phyloP scores from a whole-genome alignment of 2,888 invertebrate genomes.

The Cinara cedri region DNA sequence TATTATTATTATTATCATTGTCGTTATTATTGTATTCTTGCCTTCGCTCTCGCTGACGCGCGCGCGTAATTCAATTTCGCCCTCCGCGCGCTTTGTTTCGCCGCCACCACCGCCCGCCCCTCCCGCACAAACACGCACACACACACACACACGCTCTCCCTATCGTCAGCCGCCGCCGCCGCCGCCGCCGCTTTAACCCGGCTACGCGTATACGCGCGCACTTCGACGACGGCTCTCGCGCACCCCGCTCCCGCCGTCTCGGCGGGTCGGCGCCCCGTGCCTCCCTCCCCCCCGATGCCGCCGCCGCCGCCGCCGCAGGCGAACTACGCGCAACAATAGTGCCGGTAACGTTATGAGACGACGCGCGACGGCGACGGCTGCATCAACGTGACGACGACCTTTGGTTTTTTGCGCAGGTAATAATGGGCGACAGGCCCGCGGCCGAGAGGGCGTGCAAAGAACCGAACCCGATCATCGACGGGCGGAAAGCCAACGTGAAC shows the following conservation, averaged over 20 bases:
- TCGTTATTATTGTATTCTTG: conserved; percentile 41
- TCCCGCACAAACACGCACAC: background rate
- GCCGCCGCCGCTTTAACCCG: too few species aligned
- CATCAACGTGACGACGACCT: too few species aligned
- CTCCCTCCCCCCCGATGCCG: too few species aligned
- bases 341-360: too few species aligned
- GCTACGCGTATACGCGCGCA: too few species aligned
- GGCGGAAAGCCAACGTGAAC: conserved; percentile 97
- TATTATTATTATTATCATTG: background rate
- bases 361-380: too few species aligned
- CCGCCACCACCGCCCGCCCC: background rate
- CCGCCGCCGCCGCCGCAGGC: too few species aligned
- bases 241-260: background rate
- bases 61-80: conserved; percentile 43
- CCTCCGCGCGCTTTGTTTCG: background rate
- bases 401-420: conserved; percentile 75
- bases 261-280: background rate
- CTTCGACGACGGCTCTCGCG: too few species aligned
- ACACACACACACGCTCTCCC: too few species aligned
- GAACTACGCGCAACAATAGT: too few species aligned
- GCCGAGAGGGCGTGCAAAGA: conserved; percentile 97
- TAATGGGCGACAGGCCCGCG: conserved; percentile 93
- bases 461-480: conserved; percentile 97
- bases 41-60: conserved; percentile 6
- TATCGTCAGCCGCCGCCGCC: too few species aligned